phyloP scores from a whole-genome alignment of 2,113 vertebrate species.

The Indicator maculatus region DNA sequence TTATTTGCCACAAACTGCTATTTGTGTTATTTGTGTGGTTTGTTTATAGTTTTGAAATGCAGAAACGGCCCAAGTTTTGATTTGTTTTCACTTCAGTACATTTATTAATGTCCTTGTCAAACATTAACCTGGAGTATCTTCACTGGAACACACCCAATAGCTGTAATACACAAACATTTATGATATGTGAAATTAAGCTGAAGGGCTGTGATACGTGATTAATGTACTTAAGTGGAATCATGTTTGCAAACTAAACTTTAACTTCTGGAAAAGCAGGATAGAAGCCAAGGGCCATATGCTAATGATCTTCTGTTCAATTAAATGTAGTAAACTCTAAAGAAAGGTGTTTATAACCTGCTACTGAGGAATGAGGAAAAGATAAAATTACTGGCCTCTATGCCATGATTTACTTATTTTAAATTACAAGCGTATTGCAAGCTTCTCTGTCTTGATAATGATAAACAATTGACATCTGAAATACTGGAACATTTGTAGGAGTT shows the following conservation, averaged over 20 bases:
- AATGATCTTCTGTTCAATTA: background rate
- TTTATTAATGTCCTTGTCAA: background rate
- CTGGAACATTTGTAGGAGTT: background rate
- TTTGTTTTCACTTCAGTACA: background rate
- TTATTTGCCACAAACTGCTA: background rate
- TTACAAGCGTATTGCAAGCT: background rate
- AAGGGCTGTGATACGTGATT: background rate
- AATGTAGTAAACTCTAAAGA: background rate
- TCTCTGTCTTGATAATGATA: background rate
- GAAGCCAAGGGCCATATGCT: background rate
- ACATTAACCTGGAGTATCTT: background rate
- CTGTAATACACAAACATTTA: background rate
- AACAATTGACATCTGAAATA: background rate
- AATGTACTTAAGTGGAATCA: background rate
- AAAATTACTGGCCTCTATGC: background rate
- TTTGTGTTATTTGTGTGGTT: background rate
- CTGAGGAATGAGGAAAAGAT: background rate
- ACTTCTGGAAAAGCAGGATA: background rate
- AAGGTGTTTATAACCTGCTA: background rate
- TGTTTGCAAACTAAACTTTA: background rate
- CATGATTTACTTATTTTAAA: slow-evolving; percentile 1
- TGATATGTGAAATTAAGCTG: background rate
- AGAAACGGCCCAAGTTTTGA: background rate
- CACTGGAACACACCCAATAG: background rate
- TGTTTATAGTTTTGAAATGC: background rate